Conservation (phyloP, 2,888 invertebrate genomes). For the Chalcosyrphus nemorum region DNA sequence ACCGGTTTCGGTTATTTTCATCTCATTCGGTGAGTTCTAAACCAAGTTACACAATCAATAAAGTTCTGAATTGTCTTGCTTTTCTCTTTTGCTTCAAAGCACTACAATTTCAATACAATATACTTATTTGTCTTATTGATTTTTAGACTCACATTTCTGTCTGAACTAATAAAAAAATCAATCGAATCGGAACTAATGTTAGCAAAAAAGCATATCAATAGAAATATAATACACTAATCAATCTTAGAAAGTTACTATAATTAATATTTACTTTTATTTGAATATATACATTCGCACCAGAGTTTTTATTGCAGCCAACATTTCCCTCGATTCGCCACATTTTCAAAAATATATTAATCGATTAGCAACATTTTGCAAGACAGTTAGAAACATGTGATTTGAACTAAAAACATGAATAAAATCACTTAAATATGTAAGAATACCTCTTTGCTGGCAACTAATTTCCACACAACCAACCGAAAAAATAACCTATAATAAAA, state of each 20-base stretch:
- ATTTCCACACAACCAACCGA: slow-evolving; percentile 47
- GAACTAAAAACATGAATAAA: slow-evolving; percentile 31
- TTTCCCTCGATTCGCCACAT: slow-evolving; percentile 25
- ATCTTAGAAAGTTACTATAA: neutral
- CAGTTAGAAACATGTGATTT: slow-evolving; percentile 32
- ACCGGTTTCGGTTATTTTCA: no score
- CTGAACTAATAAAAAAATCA: no score
- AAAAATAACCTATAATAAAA: slow-evolving; percentile 28
- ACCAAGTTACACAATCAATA: no score
- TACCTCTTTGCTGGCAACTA: slow-evolving; percentile 48
- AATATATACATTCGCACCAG: neutral
- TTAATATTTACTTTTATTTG: neutral
- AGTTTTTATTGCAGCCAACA: neutral
- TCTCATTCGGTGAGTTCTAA: no score
- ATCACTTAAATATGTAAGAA: slow-evolving; percentile 15
- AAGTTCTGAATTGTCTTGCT: no score
- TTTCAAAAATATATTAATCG: neutral
- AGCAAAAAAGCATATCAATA: no score
- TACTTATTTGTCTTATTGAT: no score
- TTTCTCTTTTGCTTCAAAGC: no score
- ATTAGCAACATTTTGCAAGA: slow-evolving; percentile 16
- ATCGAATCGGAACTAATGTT: no score
- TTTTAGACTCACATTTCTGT: no score
- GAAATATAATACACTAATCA: neutral
- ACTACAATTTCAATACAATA: no score